Percentiles rank a stretch among this genome's conserved stretches.
Evolutionary conservation across 2,888 invertebrate species (phyloP).

Genomic region (Himalopsyche anomala): DNA sequence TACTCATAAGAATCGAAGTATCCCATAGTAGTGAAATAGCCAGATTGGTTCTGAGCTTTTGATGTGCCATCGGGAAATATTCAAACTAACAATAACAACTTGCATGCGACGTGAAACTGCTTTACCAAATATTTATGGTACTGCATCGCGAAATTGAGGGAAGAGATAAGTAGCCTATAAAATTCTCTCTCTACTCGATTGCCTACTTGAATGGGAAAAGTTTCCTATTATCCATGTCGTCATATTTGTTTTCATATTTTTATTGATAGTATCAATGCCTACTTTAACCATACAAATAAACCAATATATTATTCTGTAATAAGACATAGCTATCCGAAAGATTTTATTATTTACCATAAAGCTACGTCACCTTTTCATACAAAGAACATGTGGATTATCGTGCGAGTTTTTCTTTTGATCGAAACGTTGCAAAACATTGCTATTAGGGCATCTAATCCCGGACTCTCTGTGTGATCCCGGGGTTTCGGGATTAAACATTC

Average conservation of each 20-base stretch:
- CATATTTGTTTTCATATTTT: constrained; percentile 15
- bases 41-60: background rate
- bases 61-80: constrained; percentile 14
- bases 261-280: constrained; percentile 7
- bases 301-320: background rate
- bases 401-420: no score
- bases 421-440: no score
- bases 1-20: background rate
- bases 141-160: constrained; percentile 31
- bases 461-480: no score
- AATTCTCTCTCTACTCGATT: constrained; percentile 10
- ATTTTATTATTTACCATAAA: no score
- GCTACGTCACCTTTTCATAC: no score
- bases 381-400: no score
- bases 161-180: constrained; percentile 15
- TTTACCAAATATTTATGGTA: background rate
- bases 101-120: constrained; percentile 22
- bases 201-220: constrained; percentile 12
- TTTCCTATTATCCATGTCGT: background rate
- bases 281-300: background rate
- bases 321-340: background rate
- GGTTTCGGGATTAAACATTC: no score
- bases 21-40: constrained; percentile 3
- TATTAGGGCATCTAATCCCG: no score
- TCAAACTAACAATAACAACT: background rate